Evolutionary conservation across 37 sponge, comb jelly and placozoan species (phyloP), one percentile per base, ranked within the genome.

Genomic region (Tethya wilhelma): DNA sequence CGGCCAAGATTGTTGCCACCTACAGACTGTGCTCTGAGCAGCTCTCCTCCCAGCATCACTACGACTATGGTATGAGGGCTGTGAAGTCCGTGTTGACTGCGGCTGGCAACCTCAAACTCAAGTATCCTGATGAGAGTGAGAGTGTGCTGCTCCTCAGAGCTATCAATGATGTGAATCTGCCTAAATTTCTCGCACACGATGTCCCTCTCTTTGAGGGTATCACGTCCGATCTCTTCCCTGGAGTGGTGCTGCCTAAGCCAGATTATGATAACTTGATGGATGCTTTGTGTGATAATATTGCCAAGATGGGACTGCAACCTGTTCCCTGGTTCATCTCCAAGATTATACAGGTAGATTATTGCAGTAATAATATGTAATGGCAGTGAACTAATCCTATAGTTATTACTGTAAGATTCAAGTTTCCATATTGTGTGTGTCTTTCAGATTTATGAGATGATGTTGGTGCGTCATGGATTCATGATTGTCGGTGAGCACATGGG

Each of bases 381-480:
- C 53, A 19, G 14, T 49, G 9, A 19, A n/a, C n/a, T n/a, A n/a
- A n/a, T n/a, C n/a, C n/a, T n/a, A n/a, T n/a, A n/a, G n/a, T n/a
- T n/a, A n/a, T n/a, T n/a, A n/a, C n/a, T n/a, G n/a, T n/a, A n/a
- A n/a, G n/a, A n/a, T n/a, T n/a, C n/a, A n/a, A n/a, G n/a, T n/a
- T n/a, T n/a, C n/a, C n/a, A n/a, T n/a, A n/a, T n/a, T n/a, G 9
- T 28, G 2, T 53, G 17, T 28, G 7, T 12, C 31, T 26, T 53
- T 0, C 85, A 96, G 94, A 90, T 98, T 4, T 98, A 95, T 67
- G 99, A 98, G 89, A 98, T 98, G 99, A 98, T 98, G 96, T 72
- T 98, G 59, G 99, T 98, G 0, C 86, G 99, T 19, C 99, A 98
- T 62, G 99, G 99, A 12, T 98, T 98, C 81, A 98, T 98, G 99